Base-by-base conservation (phyloP, 1,140 invertebrate genomes). In the Macrostomum lignano region DNA sequence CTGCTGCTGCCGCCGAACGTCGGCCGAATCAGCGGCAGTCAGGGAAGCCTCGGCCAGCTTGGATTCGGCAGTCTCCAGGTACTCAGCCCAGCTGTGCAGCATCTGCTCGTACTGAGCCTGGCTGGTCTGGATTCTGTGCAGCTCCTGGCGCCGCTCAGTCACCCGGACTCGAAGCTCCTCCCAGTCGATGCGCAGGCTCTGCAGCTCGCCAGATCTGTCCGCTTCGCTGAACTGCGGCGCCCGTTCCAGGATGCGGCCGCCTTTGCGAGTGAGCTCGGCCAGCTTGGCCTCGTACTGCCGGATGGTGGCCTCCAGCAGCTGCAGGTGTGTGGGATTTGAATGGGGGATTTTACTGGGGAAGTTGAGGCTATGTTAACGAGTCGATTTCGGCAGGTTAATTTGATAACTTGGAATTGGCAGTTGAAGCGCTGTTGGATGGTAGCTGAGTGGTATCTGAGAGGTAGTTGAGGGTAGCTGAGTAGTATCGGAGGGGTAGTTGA, bases 71-170 rank as follows among this genome's bases (percentile, higher is more conserved):
- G 49, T 51, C 19, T 49, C 46, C 26, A 56, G 37, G 38, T 52
- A 51, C 20, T 48, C 44, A 13, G 42, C 42, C 31, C 46, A 55
- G 23, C 55, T 52, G 10, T 46, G 37, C 17, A 56, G 35, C 38
- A 56, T 40, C 35, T 50, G 49, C 38, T 52, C 46, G 41, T 55
- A 56, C 42, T 56, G 53, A 17, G 45, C 46, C 37, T 52, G 46
- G 2, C 45, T 39, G 10, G 45, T 46, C 20, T 44, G 39, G 5
- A 45, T 49, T 29, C 46, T 40, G 29, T 44, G 38, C 15, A 51
- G 36, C 13, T 39, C 40, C 13, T 44, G 44, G 31, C 48, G 50
- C 24, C 45, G 45, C 36, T 51, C 48, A 35, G 42, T 41, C n/a
- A 46, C 46, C 51, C 52, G 28, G 26, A 41, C 33, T 17, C 14